Conservation (phyloP, 1,140 invertebrate genomes). For the Saccostrea glomerata region DNA sequence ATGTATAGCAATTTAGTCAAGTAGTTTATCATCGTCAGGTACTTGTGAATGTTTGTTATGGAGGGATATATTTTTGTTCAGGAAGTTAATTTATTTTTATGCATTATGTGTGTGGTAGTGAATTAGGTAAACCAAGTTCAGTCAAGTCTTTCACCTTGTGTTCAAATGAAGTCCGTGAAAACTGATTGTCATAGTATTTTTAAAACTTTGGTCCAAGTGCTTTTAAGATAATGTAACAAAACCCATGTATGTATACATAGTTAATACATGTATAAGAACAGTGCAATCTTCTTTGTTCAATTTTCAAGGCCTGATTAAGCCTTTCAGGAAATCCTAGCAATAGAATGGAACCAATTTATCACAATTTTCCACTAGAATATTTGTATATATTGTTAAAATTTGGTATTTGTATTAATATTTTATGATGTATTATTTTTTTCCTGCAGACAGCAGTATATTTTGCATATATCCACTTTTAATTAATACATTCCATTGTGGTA, state of each 20-base stretch:
- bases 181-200: not conserved
- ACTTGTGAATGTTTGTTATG: not conserved
- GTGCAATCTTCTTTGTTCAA: constrained; percentile 15
- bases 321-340: constrained; percentile 3
- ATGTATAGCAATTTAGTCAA: constrained; percentile 28
- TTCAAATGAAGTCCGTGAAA: not conserved
- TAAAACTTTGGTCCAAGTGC: constrained; percentile 7
- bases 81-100: constrained; percentile 21
- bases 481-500: not conserved
- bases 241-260: not conserved
- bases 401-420: constrained; percentile 14
- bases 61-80: constrained; percentile 1
- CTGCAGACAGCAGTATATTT: constrained; percentile 29
- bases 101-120: not conserved
- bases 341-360: not conserved
- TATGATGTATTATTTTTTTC: not conserved
- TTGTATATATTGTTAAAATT: constrained; percentile 17
- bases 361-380: not conserved
- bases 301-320: not conserved
- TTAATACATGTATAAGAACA: constrained; percentile 2
- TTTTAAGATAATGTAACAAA: constrained; percentile 13
- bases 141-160: not conserved
- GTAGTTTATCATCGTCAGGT: constrained; percentile 13
- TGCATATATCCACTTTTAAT: not conserved
- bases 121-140: not conserved